These are phyloP conservation scores for Chrysaora quinquecirrha DNA, from an alignment of 30 jellyfish, hydroid and myxozoan species.

Conservation along the genomic window DNA sequence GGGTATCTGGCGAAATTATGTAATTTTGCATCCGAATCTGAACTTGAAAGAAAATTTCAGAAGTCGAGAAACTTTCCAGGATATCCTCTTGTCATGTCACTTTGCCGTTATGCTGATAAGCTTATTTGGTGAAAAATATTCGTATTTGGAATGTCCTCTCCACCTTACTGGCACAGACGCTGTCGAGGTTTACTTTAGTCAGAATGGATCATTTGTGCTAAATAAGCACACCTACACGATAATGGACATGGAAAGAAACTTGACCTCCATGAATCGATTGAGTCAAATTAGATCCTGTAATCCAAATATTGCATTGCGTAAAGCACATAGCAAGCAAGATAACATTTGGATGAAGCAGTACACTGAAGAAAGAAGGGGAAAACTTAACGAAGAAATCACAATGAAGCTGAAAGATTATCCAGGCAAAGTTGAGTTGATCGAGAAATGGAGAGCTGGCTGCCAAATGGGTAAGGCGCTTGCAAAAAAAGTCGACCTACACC, in stretches of 20 bases:
- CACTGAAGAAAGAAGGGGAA: conserved; percentile 17
- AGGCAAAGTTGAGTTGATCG: too few species aligned
- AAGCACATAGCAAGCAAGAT: conserved; percentile 59
- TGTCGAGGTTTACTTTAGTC: conserved; percentile 34
- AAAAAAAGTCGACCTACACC: too few species aligned
- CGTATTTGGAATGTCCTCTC: conserved; percentile 25
- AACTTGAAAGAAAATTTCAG: conserved; percentile 24
- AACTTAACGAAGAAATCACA: too few species aligned
- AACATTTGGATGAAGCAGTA: conserved; percentile 57
- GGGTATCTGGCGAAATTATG: conserved; percentile 59
- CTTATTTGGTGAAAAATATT: conserved; percentile 17
- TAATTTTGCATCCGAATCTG: not conserved
- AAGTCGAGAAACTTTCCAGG: conserved; percentile 30
- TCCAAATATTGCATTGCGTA: conserved; percentile 23
- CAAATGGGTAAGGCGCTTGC: too few species aligned
- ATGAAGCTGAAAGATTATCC: too few species aligned
- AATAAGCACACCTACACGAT: conserved; percentile 46
- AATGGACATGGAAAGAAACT: conserved; percentile 59
- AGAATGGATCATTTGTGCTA: conserved; percentile 7
- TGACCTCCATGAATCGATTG: conserved; percentile 38
- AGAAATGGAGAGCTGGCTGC: too few species aligned
- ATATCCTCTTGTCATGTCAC: conserved; percentile 35
- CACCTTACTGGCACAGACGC: conserved; percentile 48
- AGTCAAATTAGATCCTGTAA: conserved; percentile 32
- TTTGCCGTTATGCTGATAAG: conserved; percentile 39